Percentiles rank a stretch among this genome's conserved stretches.
phyloP scores from a whole-genome alignment of 2,113 vertebrate species.

The Cromileptes altivelis region DNA sequence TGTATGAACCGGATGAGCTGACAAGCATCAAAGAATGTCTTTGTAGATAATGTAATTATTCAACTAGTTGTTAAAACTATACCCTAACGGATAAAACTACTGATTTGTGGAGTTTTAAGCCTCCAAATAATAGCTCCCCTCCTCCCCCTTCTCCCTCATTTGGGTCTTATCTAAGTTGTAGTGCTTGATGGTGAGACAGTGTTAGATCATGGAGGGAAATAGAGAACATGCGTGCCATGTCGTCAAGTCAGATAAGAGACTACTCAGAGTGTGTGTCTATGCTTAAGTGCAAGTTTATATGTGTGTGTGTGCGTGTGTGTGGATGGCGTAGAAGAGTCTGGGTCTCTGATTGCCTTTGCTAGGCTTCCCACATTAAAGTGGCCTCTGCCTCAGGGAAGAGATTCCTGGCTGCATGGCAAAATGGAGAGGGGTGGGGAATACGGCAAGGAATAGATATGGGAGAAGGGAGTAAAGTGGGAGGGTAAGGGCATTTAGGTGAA shows the following conservation, averaged over 20 bases:
- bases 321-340: constrained; percentile 75
- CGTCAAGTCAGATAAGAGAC: constrained; percentile 84
- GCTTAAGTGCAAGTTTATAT: constrained; percentile 63
- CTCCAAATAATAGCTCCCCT: constrained; percentile 62
- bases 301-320: constrained; percentile 49
- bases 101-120: constrained; percentile 73
- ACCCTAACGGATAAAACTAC: constrained; percentile 77
- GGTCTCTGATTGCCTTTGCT: constrained; percentile 84
- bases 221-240: constrained; percentile 84
- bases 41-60: constrained; percentile 86
- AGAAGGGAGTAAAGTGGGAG: constrained; percentile 67
- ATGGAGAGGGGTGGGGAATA: constrained; percentile 75
- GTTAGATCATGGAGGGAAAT: constrained; percentile 81
- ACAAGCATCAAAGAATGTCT: constrained; percentile 89
- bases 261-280: constrained; percentile 58
- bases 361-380: constrained; percentile 87
- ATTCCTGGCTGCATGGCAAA: constrained; percentile 81
- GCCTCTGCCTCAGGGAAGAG: constrained; percentile 83
- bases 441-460: constrained; percentile 72
- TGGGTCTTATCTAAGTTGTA: constrained; percentile 77
- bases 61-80: constrained; percentile 75
- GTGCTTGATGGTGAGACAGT: constrained; percentile 78
- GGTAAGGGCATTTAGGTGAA: constrained; percentile 75
- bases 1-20: constrained; percentile 82
- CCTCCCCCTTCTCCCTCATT: constrained; percentile 66